Evolutionary conservation across 2,113 vertebrate species (phyloP).

Genomic region (Microtus montanus): DNA sequence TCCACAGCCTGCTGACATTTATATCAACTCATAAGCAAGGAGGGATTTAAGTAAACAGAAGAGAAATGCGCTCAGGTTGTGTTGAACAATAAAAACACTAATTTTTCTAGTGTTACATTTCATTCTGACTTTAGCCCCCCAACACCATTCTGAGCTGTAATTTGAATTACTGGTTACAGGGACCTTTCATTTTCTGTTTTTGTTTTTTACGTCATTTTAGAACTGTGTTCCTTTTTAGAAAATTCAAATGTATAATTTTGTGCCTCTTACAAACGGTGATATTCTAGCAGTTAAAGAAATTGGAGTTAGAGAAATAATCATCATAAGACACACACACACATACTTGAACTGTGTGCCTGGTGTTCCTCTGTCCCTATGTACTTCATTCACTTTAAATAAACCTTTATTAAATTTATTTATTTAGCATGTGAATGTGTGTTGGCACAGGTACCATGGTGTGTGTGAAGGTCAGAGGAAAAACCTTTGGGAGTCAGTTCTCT

Average conservation of each 20-base stretch:
- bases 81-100: background rate
- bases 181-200: constrained; percentile 44
- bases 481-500: background rate
- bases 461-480: background rate
- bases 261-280: constrained; percentile 11
- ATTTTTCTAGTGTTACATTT: constrained; percentile 12
- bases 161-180: constrained; percentile 21
- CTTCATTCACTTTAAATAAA: background rate
- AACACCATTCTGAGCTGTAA: constrained; percentile 16
- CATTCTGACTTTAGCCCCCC: constrained; percentile 11
- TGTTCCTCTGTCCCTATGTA: constrained; percentile 16
- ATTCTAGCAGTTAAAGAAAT: constrained; percentile 31
- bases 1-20: background rate
- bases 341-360: background rate
- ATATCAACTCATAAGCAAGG: background rate
- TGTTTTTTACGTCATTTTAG: constrained; percentile 36
- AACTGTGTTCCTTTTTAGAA: constrained; percentile 10
- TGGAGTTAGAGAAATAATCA: constrained; percentile 41
- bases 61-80: background rate
- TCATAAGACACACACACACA: background rate
- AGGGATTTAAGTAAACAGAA: background rate
- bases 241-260: constrained; percentile 16
- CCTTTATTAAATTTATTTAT: background rate
- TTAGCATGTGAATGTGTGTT: background rate
- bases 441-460: background rate